A percentile compares a stretch with the other conserved stretches of the same genome.
These are phyloP conservation scores for Cryptus viduatorius DNA, from an alignment of 2,888 invertebrate species.

Conservation along the genomic window DNA sequence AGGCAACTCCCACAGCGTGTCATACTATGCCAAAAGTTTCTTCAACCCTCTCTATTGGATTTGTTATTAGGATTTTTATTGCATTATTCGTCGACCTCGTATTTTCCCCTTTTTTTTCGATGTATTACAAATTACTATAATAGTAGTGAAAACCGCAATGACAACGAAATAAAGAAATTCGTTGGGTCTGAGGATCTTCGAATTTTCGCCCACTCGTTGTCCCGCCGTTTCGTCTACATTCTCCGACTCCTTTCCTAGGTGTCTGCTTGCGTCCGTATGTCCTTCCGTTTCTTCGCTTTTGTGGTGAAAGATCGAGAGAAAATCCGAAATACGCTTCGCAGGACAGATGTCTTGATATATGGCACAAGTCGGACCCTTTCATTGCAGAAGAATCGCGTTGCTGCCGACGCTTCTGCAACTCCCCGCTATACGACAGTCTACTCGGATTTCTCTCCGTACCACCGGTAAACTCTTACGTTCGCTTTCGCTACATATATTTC, in stretches of 20 bases:
- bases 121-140: not conserved
- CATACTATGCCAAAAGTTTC: not conserved
- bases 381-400: constrained; percentile 58
- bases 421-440: constrained; percentile 39
- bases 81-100: not conserved
- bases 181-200: not conserved
- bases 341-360: constrained; percentile 74
- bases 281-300: constrained; percentile 59
- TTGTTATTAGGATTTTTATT: not conserved
- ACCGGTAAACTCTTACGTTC: constrained; percentile 52
- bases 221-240: constrained; percentile 33
- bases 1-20: not conserved
- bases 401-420: constrained; percentile 55
- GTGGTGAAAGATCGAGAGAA: constrained; percentile 55
- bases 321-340: constrained; percentile 72
- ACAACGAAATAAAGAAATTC: not conserved
- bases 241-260: constrained; percentile 9
- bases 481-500: constrained; percentile 14
- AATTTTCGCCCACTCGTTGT: constrained; percentile 8
- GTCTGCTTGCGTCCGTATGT: constrained; percentile 37
- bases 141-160: not conserved
- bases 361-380: constrained; percentile 57
- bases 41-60: constrained; percentile 7
- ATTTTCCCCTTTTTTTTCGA: not conserved
- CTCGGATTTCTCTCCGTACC: constrained; percentile 34